Evolutionary conservation across 2,888 invertebrate genomes (phyloP), one percentile per base, ranked within the genome.

Genomic region (Hartigia nigra): DNA sequence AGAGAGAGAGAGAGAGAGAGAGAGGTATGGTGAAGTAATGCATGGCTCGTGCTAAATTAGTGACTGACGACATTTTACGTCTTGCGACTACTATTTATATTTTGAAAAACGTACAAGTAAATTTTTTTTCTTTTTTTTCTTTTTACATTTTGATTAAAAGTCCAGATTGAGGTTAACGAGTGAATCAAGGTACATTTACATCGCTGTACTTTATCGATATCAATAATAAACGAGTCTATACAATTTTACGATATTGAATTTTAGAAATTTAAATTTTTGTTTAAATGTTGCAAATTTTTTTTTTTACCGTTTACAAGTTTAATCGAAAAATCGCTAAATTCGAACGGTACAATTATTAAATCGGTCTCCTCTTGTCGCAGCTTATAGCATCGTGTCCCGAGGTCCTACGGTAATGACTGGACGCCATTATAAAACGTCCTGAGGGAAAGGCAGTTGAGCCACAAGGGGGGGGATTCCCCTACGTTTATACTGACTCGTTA

Each of bases 371-470:
- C 87, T 89, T 88, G 89, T 89, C 87, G 88, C 87, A 86, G 88
- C 88, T 87, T 87, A 90, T 88, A 89, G 89, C 86, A 88, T 89
- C 89, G 88, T 88, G 86, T 90, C 90, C 88, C 86, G 87, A 88
- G 90, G 90, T 90, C 88, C 88, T 88, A 87, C 88, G 87, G 88
- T 91, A 91, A 91, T 91, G 91, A 91, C 91, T 91, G 91, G 90
- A 91, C 90, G 90, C 91, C 91, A 91, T 91, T 91, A 91, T 91
- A 91, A 91, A 91, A 90, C 87, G 88, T 91, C 91, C 90, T 87
- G 88, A 90, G 90, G 90, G 91, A 89, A 90, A 89, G 84, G 77
- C 86, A 86, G 90, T 55, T 14, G 39, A 55, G 39, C 14, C 23
- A 1, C 89, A 89, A 91, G 89, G 90, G 89, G 84, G 80, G 89